Evolutionary conservation across 92 coral and sea anemone genomes (phyloP).

Genomic region (Parazoanthus swiftii): DNA sequence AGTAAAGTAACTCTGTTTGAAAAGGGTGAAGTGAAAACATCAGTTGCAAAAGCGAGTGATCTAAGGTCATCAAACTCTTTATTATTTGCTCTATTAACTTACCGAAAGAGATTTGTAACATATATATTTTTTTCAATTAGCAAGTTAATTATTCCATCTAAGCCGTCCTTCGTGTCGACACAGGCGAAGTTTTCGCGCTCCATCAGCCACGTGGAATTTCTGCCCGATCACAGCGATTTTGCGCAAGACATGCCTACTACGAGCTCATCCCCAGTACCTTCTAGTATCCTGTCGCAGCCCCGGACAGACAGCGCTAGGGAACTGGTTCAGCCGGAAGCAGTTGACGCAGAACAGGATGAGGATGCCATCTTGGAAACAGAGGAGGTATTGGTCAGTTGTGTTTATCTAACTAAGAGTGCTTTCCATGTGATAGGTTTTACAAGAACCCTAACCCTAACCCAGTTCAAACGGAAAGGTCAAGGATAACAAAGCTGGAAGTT

Average conservation of each 20-base stretch:
- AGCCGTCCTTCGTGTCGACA: background rate
- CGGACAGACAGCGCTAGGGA: constrained; percentile 42
- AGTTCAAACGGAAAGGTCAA: too few relatives aligned
- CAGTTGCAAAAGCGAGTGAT: too few relatives aligned
- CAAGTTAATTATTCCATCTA: background rate
- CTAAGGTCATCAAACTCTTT: too few relatives aligned
- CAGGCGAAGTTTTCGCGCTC: constrained; percentile 68
- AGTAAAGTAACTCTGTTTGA: too few relatives aligned
- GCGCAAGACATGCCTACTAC: constrained; percentile 46
- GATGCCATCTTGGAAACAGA: constrained; percentile 56
- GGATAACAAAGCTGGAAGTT: too few relatives aligned
- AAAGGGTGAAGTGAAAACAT: too few relatives aligned
- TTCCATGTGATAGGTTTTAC: too few relatives aligned
- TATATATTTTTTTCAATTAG: too few relatives aligned
- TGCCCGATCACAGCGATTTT: constrained; percentile 61
- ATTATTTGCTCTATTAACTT: too few relatives aligned
- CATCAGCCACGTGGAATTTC: constrained; percentile 84
- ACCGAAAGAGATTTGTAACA: too few relatives aligned
- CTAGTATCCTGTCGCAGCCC: constrained; percentile 6
- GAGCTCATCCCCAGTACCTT: constrained; percentile 9
- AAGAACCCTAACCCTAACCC: too few relatives aligned
- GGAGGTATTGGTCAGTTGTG: constrained; percentile 43
- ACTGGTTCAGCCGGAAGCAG: constrained; percentile 69
- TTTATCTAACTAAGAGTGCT: too few relatives aligned
- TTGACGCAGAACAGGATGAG: constrained; percentile 30